These are phyloP conservation scores for Halcyon malimbica DNA, from an alignment of 2,113 vertebrate species.

Conservation along the genomic window DNA sequence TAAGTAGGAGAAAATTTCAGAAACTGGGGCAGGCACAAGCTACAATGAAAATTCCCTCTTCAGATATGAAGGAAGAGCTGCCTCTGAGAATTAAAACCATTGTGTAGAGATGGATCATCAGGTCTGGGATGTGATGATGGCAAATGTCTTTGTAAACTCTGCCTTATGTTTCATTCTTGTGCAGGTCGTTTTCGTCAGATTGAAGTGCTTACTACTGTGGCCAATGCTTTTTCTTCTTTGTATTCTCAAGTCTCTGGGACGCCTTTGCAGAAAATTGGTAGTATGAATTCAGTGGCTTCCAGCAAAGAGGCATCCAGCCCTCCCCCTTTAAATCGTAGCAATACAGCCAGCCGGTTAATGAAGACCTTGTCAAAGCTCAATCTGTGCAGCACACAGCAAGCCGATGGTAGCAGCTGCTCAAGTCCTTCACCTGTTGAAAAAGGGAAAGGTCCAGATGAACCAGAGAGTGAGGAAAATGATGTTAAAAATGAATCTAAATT, in stretches of 20 bases:
- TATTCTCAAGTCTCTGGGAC: constrained; percentile 96
- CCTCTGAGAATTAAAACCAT: not conserved
- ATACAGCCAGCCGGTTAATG: constrained; percentile 87
- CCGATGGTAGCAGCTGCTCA: constrained; percentile 12
- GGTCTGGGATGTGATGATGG: not conserved
- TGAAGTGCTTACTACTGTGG: constrained; percentile 94
- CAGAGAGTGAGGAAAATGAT: constrained; percentile 63
- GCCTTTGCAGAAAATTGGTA: constrained; percentile 87
- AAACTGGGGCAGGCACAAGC: not conserved
- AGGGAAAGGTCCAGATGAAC: constrained; percentile 37
- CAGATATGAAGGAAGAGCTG: not conserved
- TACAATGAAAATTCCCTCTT: not conserved
- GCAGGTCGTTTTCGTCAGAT: constrained; percentile 98
- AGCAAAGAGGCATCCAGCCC: constrained; percentile 73
- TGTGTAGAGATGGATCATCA: not conserved
- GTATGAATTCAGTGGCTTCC: constrained; percentile 72
- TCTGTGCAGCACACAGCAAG: constrained; percentile 69
- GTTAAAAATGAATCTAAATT: constrained; percentile 67
- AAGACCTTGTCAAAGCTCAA: constrained; percentile 87
- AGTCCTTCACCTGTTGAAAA: constrained; percentile 50
- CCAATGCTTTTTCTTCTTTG: constrained; percentile 94
- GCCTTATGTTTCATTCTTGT: not conserved
- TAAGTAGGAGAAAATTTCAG: not conserved
- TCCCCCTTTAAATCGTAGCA: constrained; percentile 79
- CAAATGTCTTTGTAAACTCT: not conserved